These are phyloP conservation scores for Solea senegalensis DNA, from an alignment of 2,113 vertebrate genomes.

Conservation along the genomic window DNA sequence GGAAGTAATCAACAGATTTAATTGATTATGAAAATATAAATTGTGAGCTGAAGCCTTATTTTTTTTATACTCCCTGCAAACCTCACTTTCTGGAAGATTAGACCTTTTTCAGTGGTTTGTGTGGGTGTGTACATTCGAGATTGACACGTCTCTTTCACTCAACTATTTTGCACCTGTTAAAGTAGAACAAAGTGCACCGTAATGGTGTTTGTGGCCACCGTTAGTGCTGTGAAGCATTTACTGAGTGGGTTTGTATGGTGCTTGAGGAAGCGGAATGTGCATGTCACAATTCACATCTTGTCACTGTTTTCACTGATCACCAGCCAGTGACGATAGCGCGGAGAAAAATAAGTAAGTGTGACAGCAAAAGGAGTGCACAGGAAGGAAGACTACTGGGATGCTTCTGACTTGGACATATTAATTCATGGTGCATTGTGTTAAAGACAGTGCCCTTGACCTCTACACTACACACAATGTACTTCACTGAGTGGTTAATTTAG, in stretches of 20 bases:
- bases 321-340: background rate
- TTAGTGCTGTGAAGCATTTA: background rate
- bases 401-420: background rate
- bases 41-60: no score
- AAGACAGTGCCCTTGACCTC: background rate
- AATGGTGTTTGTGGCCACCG: background rate
- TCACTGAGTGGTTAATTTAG: no score
- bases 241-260: background rate
- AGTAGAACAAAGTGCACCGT: background rate
- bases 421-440: background rate
- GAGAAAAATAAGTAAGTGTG: background rate
- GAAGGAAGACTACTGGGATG: background rate
- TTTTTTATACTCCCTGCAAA: no score
- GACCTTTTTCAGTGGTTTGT: background rate
- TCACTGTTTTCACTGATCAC: background rate
- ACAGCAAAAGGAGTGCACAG: background rate
- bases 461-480: no score
- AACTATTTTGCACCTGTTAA: background rate
- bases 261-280: background rate
- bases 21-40: no score
- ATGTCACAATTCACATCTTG: background rate
- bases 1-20: no score
- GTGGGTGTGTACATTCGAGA: background rate
- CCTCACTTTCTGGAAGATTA: no score
- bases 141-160: background rate